These are phyloP conservation scores for Catharus ustulatus DNA, from an alignment of 2,797 vertebrate species.

Conservation along the genomic window DNA sequence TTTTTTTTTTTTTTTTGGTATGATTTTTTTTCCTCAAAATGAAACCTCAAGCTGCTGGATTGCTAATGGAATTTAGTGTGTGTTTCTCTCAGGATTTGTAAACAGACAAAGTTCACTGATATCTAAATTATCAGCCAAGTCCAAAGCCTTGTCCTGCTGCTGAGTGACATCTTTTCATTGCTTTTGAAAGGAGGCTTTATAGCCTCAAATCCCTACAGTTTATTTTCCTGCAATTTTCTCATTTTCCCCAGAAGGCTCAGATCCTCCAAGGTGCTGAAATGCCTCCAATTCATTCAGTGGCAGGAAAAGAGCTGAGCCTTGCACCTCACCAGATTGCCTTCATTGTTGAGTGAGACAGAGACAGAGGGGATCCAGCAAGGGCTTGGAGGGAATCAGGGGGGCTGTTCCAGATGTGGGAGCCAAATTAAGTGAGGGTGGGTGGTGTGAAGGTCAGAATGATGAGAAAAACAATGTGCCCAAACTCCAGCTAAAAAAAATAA, in stretches of 20 bases:
- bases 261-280: background rate
- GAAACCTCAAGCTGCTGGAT: constrained; percentile 1
- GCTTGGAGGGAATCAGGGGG: background rate
- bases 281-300: background rate
- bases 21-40: background rate
- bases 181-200: constrained; percentile 37
- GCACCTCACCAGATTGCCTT: background rate
- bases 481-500: background rate
- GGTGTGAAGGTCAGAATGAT: background rate
- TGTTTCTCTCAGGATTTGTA: constrained; percentile 63
- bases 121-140: constrained; percentile 53
- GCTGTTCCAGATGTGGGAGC: background rate
- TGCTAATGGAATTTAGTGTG: constrained; percentile 53
- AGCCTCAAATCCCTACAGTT: constrained; percentile 20
- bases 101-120: constrained; percentile 54
- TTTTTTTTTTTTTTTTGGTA: too few relatives aligned
- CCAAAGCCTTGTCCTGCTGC: constrained; percentile 20
- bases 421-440: background rate
- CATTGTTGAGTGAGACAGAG: background rate
- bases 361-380: background rate
- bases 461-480: background rate
- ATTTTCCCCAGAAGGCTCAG: background rate
- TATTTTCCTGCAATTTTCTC: constrained; percentile 34
- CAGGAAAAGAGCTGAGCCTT: background rate
- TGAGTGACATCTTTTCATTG: constrained; percentile 54